Evolutionary conservation across 2,797 vertebrate genomes (phyloP).

Genomic region (Bradypodion pumilum): DNA sequence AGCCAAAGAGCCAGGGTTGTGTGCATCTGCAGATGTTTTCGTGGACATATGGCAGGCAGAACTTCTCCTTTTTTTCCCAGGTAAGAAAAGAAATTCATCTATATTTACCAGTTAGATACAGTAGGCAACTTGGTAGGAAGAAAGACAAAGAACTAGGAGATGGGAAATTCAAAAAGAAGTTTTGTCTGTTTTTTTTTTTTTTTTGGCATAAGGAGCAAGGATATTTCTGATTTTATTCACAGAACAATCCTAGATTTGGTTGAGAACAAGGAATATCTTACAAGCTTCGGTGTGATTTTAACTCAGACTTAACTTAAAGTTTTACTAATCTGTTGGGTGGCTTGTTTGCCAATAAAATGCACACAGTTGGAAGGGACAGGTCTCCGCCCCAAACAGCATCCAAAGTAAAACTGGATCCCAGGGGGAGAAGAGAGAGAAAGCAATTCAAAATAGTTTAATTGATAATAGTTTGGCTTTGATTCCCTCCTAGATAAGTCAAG

Average conservation of each 20-base stretch:
- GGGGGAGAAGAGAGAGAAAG: not conserved
- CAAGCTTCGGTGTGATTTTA: too few species aligned
- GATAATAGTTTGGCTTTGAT: too few species aligned
- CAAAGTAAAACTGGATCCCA: not conserved
- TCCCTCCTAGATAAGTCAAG: too few species aligned
- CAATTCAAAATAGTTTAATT: not conserved
- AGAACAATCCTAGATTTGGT: not conserved
- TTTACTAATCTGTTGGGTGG: not conserved
- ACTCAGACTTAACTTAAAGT: not conserved
- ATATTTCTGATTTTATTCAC: not conserved
- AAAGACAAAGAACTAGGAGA: not conserved
- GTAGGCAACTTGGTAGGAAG: not conserved
- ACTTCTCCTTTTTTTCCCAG: not conserved
- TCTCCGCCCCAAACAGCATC: not conserved
- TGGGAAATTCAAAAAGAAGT: not conserved
- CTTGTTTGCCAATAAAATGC: not conserved
- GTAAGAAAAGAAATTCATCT: not conserved
- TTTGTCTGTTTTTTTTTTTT: too few species aligned
- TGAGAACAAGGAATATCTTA: too few species aligned
- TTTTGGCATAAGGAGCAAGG: too few species aligned
- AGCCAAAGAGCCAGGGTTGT: too few species aligned
- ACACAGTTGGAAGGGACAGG: not conserved
- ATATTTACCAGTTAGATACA: too few species aligned
- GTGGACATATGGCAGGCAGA: too few species aligned
- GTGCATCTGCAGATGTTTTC: too few species aligned